Conservation (phyloP, 2,113 vertebrate genomes). For the Phrynosoma blainvillii region DNA sequence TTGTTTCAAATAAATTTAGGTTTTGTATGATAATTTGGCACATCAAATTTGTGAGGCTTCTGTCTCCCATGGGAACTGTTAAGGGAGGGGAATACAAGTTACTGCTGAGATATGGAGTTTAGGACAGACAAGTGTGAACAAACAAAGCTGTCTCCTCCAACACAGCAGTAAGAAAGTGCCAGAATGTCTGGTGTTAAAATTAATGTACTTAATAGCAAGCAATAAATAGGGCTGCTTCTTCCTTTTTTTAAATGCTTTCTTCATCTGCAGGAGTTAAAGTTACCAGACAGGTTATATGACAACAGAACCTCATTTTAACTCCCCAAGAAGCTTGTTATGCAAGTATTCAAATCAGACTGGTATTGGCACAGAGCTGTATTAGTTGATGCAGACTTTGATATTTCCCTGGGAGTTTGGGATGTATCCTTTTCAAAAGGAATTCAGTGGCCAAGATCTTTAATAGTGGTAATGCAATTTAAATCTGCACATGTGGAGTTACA, state of each 20-base stretch:
- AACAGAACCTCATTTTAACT: background rate
- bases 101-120: slow-evolving; percentile 67
- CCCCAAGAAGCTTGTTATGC: background rate
- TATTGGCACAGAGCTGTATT: background rate
- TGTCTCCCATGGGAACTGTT: slow-evolving; percentile 68
- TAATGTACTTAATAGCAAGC: slow-evolving; percentile 59
- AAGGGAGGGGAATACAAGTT: slow-evolving; percentile 63
- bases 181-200: slow-evolving; percentile 63
- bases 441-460: no score
- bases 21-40: slow-evolving; percentile 58
- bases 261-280: slow-evolving; percentile 40
- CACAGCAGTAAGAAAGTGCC: slow-evolving; percentile 61
- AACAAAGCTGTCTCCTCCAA: slow-evolving; percentile 76
- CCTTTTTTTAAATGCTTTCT: slow-evolving; percentile 56
- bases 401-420: background rate
- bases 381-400: background rate
- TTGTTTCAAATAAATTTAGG: slow-evolving; percentile 49
- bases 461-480: no score
- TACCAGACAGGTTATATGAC: background rate
- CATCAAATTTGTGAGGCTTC: slow-evolving; percentile 58
- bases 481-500: no score
- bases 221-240: background rate
- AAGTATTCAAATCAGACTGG: slow-evolving; percentile 1
- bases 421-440: no score
- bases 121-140: slow-evolving; percentile 75